These are phyloP conservation scores for Drosophila mayri DNA, from an alignment of 1,140 invertebrate species.

Conservation along the genomic window DNA sequence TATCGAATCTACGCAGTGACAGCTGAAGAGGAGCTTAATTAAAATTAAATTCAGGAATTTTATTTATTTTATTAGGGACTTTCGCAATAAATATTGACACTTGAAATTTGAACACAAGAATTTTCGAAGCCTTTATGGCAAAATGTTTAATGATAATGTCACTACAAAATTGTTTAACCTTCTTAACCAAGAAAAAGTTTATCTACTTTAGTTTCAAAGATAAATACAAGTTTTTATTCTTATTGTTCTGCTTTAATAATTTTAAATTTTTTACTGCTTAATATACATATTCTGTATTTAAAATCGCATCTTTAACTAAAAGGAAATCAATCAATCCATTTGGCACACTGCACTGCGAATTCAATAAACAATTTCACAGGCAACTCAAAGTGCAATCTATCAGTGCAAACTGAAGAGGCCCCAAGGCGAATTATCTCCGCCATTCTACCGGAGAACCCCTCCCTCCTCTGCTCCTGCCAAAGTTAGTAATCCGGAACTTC, in stretches of 20 bases:
- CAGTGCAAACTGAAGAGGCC: slow-evolving; percentile 12
- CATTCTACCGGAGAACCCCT: background rate
- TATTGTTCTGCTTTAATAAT: too few species aligned
- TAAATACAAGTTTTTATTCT: too few species aligned
- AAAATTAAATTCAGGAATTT: background rate
- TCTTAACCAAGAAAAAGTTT: too few species aligned
- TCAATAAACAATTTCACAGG: slow-evolving; percentile 18
- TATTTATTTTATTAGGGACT: background rate
- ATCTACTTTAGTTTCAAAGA: too few species aligned
- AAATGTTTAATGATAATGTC: too few species aligned
- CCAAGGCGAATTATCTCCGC: slow-evolving; percentile 4
- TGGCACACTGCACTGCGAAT: slow-evolving; percentile 1
- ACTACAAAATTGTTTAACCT: too few species aligned
- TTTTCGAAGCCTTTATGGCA: background rate
- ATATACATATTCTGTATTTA: background rate
- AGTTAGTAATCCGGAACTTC: slow-evolving; percentile 32
- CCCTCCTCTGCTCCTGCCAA: background rate
- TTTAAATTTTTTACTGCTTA: background rate
- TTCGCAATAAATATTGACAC: background rate
- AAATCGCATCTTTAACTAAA: background rate
- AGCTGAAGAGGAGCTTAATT: background rate
- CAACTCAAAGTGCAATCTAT: slow-evolving; percentile 26
- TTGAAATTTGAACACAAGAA: background rate
- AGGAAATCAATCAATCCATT: slow-evolving; percentile 1
- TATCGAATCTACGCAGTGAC: background rate